Conservation (phyloP, 2,113 vertebrate species). For the human region DNA sequence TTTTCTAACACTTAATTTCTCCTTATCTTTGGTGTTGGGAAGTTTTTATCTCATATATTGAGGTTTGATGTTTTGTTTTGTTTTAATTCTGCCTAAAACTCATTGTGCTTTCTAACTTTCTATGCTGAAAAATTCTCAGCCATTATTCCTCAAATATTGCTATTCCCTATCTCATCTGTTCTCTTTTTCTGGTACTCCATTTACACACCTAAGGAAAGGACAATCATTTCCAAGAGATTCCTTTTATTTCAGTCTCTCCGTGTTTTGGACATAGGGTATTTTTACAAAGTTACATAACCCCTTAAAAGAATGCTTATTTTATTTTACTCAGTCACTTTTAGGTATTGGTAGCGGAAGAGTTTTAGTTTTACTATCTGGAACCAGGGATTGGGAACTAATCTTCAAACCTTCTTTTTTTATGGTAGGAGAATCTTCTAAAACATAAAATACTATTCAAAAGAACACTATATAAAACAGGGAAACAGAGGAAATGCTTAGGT, state of each 20-base stretch:
- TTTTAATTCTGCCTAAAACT: neutral
- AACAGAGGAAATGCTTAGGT: neutral
- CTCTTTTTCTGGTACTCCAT: neutral
- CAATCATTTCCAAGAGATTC: neutral
- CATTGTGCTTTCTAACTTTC: neutral
- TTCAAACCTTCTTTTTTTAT: neutral
- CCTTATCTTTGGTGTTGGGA: neutral
- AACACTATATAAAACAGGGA: neutral
- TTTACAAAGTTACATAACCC: neutral
- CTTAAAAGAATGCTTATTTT: neutral
- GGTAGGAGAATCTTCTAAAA: neutral
- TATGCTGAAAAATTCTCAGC: neutral
- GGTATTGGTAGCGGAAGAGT: neutral
- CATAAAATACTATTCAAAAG: neutral
- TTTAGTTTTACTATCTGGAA: neutral
- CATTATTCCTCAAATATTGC: neutral
- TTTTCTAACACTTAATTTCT: neutral
- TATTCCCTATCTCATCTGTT: neutral
- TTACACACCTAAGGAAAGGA: neutral
- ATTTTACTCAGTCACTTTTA: neutral
- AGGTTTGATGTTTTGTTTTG: neutral
- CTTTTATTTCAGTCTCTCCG: neutral
- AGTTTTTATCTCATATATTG: neutral
- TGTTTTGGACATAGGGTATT: neutral
- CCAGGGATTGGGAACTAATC: neutral